Percentiles rank a stretch among this genome's conserved stretches.
phyloP scores from a whole-genome alignment of 2,797 vertebrate species.

The Pelodytes ibericus region DNA sequence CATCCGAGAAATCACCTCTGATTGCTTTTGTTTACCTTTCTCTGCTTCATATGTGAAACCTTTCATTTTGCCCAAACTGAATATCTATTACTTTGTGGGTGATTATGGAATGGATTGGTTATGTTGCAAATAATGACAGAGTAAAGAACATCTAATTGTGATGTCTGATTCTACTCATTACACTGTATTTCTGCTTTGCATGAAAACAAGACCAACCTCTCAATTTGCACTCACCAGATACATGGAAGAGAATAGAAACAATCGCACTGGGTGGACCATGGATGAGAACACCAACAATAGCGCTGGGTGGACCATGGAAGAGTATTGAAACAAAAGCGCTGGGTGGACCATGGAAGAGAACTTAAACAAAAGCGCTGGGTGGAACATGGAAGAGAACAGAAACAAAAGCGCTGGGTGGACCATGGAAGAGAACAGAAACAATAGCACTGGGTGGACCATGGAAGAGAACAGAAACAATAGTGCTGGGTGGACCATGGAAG shows the following conservation, averaged over 20 bases:
- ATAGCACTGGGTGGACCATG: too few relatives aligned
- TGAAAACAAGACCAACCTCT: not conserved
- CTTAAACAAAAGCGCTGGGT: too few relatives aligned
- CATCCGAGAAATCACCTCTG: not conserved
- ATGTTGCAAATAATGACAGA: not conserved
- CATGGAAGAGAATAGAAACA: not conserved
- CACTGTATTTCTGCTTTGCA: constrained; percentile 5
- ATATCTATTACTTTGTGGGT: constrained; percentile 3
- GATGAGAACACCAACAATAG: too few relatives aligned
- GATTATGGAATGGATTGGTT: not conserved
- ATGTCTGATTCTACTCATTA: not conserved
- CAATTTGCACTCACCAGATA: not conserved
- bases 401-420: too few relatives aligned
- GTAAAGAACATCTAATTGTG: not conserved
- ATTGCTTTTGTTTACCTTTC: not conserved
- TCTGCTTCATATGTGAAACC: not conserved
- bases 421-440: too few relatives aligned
- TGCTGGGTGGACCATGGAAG: too few relatives aligned
- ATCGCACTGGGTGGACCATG: not conserved
- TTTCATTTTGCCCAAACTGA: not conserved
- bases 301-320: too few relatives aligned
- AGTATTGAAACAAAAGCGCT: too few relatives aligned
- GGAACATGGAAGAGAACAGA: too few relatives aligned
- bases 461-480: too few relatives aligned
- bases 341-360: too few relatives aligned